phyloP scores from a whole-genome alignment of 2,797 vertebrate species.

The Ctenopoma kingsleyae region DNA sequence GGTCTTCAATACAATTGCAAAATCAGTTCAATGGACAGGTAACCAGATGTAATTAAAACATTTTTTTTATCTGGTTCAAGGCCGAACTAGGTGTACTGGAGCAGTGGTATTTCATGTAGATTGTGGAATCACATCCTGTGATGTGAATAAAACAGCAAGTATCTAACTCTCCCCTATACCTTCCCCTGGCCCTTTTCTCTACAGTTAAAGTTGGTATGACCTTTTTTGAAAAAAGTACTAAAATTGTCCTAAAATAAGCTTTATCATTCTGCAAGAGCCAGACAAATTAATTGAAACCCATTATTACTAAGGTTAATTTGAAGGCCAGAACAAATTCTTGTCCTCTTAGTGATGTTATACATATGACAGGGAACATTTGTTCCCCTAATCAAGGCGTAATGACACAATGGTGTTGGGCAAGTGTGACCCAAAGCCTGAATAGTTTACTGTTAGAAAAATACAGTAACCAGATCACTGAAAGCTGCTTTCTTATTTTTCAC shows the following conservation, averaged over 20 bases:
- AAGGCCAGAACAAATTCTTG: slow-evolving; percentile 14
- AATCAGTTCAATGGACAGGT: slow-evolving; percentile 26
- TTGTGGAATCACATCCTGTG: neutral
- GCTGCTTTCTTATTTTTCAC: neutral
- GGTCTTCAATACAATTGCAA: slow-evolving; percentile 13
- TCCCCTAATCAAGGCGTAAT: slow-evolving; percentile 50
- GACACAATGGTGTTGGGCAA: slow-evolving; percentile 26
- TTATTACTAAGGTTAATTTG: slow-evolving; percentile 38
- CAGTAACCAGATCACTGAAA: neutral
- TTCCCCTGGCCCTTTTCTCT: neutral
- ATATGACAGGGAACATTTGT: slow-evolving; percentile 45
- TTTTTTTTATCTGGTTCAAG: slow-evolving; percentile 3
- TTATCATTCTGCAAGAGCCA: slow-evolving; percentile 7
- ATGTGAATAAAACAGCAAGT: neutral
- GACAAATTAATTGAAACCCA: slow-evolving; percentile 29
- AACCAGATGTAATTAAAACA: slow-evolving; percentile 3
- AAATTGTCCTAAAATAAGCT: slow-evolving; percentile 16
- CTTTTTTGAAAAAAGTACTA: neutral
- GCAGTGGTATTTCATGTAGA: neutral
- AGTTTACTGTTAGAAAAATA: slow-evolving; percentile 8
- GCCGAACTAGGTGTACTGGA: neutral
- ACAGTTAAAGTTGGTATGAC: slow-evolving; percentile 29
- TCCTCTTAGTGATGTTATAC: slow-evolving; percentile 34
- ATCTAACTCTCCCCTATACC: neutral
- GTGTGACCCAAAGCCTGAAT: slow-evolving; percentile 18